Evolutionary conservation across 1,140 invertebrate species (phyloP).

Genomic region (Calliphora vicina): DNA sequence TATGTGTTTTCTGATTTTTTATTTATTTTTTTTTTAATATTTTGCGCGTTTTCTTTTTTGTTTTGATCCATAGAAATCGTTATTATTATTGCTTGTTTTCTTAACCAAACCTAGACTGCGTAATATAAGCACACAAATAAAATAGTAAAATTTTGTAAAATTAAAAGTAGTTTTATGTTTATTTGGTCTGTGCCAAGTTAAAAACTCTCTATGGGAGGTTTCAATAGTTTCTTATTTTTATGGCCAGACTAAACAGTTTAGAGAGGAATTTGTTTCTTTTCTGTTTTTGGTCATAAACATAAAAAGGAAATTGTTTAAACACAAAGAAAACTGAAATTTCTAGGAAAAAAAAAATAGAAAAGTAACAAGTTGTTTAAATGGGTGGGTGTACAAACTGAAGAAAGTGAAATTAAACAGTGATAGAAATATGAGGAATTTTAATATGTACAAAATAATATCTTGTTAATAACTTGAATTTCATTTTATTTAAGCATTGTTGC

Average conservation of each 20-base stretch:
- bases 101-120: background rate
- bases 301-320: too few relatives aligned
- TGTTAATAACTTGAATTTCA: background rate
- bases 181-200: background rate
- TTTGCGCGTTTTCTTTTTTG: background rate
- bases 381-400: too few relatives aligned
- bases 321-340: too few relatives aligned
- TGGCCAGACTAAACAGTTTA: too few relatives aligned
- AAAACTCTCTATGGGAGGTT: background rate
- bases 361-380: too few relatives aligned
- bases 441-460: too few relatives aligned
- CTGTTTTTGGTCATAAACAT: background rate
- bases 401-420: too few relatives aligned
- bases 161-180: slow-evolving; percentile 7
- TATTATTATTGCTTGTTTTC: background rate
- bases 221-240: too few relatives aligned
- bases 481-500: background rate
- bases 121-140: background rate
- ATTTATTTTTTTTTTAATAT: background rate
- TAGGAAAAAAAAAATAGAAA: too few relatives aligned
- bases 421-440: too few relatives aligned
- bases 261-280: background rate
- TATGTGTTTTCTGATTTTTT: background rate
- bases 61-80: slow-evolving; percentile 12
- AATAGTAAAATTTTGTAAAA: background rate